Evolutionary conservation across 2,888 invertebrate species (phyloP).

Genomic region (Drosophila tripunctata): DNA sequence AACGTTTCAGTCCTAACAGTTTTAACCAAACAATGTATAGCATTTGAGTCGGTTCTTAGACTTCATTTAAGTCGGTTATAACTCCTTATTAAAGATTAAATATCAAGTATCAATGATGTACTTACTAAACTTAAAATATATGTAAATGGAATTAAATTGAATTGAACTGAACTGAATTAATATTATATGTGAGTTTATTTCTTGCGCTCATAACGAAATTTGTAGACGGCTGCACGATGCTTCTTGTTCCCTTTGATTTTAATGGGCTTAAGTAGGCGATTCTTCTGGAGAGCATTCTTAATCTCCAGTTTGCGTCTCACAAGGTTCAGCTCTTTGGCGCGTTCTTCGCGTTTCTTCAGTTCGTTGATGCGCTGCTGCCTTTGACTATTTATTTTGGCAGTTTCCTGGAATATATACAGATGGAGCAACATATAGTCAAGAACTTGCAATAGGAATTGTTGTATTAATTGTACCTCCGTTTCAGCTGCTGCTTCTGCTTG

Average conservation of each 20-base stretch:
- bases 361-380: conserved; percentile 88
- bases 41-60: too few species aligned
- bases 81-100: too few species aligned
- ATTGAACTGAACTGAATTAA: neutral
- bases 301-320: conserved; percentile 92
- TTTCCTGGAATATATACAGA: neutral
- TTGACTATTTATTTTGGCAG: conserved; percentile 2
- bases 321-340: conserved; percentile 90
- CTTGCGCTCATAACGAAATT: conserved; percentile 91
- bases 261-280: conserved; percentile 88
- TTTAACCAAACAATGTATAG: too few species aligned
- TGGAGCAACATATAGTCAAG: too few species aligned
- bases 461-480: neutral
- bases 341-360: conserved; percentile 89
- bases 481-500: conserved; percentile 88
- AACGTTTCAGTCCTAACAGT: too few species aligned
- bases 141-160: too few species aligned
- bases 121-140: neutral
- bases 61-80: too few species aligned
- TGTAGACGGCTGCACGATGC: conserved; percentile 89
- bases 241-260: conserved; percentile 87
- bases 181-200: conserved; percentile 3
- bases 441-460: too few species aligned
- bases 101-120: neutral
- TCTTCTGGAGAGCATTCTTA: conserved; percentile 88